phyloP scores from a whole-genome alignment of 2,888 invertebrate species.

The Smittia sp. region DNA sequence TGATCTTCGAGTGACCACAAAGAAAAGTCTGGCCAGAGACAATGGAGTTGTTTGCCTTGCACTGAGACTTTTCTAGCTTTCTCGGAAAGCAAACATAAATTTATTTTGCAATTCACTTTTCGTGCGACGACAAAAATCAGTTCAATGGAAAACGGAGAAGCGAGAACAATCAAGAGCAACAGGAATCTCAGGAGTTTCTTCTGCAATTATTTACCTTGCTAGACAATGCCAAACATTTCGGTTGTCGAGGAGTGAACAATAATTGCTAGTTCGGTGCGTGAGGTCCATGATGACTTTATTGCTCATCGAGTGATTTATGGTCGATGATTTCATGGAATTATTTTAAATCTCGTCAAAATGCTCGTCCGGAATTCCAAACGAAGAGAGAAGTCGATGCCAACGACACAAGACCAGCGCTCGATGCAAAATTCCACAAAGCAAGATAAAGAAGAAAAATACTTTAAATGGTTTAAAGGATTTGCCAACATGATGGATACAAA shows the following conservation, averaged over 20 bases:
- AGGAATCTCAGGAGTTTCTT: not conserved
- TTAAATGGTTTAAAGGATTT: conserved; percentile 7
- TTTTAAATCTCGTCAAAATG: not conserved
- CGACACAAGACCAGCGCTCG: not conserved
- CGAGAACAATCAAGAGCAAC: conserved; percentile 5
- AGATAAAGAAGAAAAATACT: not conserved
- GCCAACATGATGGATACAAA: conserved; percentile 26
- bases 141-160: not conserved
- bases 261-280: conserved; percentile 24
- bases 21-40: not conserved
- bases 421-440: not conserved
- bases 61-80: not conserved
- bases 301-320: conserved; percentile 28
- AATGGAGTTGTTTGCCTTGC: not conserved
- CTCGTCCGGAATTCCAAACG: not conserved
- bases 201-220: conserved; percentile 1
- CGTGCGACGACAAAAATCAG: not conserved
- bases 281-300: conserved; percentile 30
- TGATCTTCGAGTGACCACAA: conserved; percentile 11
- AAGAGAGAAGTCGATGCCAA: not conserved
- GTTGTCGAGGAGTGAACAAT: conserved; percentile 19
- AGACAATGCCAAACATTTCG: not conserved
- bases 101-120: not conserved
- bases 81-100: not conserved
- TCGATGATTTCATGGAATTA: conserved; percentile 27